phyloP scores from a whole-genome alignment of 2,888 invertebrate genomes.

The Pardosa pseudoannulata region DNA sequence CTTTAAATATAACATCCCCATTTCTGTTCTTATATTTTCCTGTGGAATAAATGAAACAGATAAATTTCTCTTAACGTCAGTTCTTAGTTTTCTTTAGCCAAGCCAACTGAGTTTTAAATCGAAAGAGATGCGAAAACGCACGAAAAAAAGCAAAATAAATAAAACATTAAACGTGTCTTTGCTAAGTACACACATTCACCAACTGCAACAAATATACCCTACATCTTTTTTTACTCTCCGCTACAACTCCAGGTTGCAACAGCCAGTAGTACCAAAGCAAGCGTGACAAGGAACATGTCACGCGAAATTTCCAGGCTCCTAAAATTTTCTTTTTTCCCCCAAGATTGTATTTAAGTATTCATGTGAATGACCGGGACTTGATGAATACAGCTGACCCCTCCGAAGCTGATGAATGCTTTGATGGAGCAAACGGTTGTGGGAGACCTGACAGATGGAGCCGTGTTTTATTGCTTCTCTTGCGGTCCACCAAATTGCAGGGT shows the following conservation, averaged over 20 bases:
- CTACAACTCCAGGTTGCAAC: conserved; percentile 28
- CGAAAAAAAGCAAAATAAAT: neutral
- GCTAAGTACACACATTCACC: conserved; percentile 2
- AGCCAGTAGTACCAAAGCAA: neutral
- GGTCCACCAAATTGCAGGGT: neutral
- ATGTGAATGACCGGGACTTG: conserved; percentile 26
- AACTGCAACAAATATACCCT: conserved; percentile 38
- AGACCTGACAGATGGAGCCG: neutral
- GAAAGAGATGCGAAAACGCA: too few species aligned
- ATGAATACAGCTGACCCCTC: neutral
- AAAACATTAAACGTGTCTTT: conserved; percentile 49
- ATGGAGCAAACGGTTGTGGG: neutral
- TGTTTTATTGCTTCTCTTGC: neutral
- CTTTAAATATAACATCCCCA: too few species aligned
- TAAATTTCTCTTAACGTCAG: neutral
- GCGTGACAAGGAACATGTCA: conserved; percentile 40
- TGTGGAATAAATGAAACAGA: too few species aligned
- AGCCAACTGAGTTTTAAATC: neutral
- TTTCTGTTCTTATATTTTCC: too few species aligned
- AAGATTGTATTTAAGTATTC: conserved; percentile 24
- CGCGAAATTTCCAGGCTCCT: conserved; percentile 31
- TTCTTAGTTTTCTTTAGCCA: neutral
- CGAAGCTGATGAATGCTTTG: neutral
- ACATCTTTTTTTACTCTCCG: conserved; percentile 16
- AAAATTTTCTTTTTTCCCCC: conserved; percentile 14